Evolutionary conservation across 2,888 invertebrate genomes (phyloP), one percentile per base, ranked within the genome.

Genomic region (Junonia oenone): DNA sequence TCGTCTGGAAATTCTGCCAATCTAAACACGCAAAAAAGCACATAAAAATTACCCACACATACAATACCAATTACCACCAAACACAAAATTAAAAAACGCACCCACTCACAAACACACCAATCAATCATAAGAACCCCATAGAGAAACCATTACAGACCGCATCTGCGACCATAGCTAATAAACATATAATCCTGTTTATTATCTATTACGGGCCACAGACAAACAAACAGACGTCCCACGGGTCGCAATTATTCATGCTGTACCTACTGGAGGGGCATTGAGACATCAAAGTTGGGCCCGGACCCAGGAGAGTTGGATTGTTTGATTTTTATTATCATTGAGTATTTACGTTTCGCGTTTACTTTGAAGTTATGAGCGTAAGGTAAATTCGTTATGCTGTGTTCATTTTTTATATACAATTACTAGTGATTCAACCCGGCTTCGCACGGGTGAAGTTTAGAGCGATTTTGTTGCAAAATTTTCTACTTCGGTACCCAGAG

Each of bases 171-270:
- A 67, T 70, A 64, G 68, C 77, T 81, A 84, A 86, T 86, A 85
- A 82, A 82, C 75, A 71, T 74, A 78, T 86, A 84, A 86, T 83
- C 76, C 69, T 79, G 75, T 84, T 83, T 82, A 83, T 82, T 78
- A 76, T 78, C 74, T 72, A 78, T 76, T 75, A 76, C 71, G 46
- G 53, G 64, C 64, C 66, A 65, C 61, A 56, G 61, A 61, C 58
- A 55, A 63, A 52, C 59, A 58, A 67, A 68, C 67, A 69, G 60
- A 65, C 64, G 4, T 11, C 35, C 35, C 35, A 11, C 6, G 70
- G 76, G 68, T 63, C 64, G 68, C 71, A 73, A 73, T 76, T 75
- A 75, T 75, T 73, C 71, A 72, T 69, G 67, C 68, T n/a, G n/a
- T n/a, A n/a, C 64, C 56, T 64, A 64, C 59, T 61, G 68, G 59